phyloP scores from a whole-genome alignment of 2,888 invertebrate species.

The Lycocerus yunnanus region DNA sequence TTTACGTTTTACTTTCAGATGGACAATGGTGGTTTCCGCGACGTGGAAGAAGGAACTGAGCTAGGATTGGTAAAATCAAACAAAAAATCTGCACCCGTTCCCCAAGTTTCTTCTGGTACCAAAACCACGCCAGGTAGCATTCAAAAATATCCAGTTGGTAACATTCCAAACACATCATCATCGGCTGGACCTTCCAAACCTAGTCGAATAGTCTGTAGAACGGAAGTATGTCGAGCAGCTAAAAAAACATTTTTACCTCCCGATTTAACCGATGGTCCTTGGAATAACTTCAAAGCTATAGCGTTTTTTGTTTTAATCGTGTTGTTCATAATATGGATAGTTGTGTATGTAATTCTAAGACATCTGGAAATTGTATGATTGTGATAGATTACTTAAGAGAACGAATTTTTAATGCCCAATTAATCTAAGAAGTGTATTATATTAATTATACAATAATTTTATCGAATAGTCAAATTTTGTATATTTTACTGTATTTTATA shows the following conservation, averaged over 20 bases:
- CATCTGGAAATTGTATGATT: slow-evolving; percentile 47
- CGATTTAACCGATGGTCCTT: slow-evolving; percentile 57
- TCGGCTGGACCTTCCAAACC: slow-evolving; percentile 8
- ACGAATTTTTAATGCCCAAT: not conserved
- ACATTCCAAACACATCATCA: not conserved
- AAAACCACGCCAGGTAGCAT: slow-evolving; percentile 39
- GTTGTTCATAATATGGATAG: slow-evolving; percentile 57
- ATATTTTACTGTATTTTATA: not conserved
- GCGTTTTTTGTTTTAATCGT: slow-evolving; percentile 56
- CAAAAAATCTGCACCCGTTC: not conserved
- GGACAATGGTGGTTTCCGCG: slow-evolving; percentile 54
- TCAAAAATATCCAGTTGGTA: not conserved
- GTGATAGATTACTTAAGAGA: slow-evolving; percentile 27
- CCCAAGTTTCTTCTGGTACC: not conserved
- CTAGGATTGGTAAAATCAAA: slow-evolving; percentile 47
- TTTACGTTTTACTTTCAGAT: slow-evolving; percentile 52
- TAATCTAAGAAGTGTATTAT: not conserved
- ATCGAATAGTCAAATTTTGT: not conserved
- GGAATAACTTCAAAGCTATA: slow-evolving; percentile 59
- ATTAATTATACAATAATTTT: not conserved
- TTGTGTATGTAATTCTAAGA: slow-evolving; percentile 52
- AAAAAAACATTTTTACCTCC: slow-evolving; percentile 48
- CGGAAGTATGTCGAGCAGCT: slow-evolving; percentile 52
- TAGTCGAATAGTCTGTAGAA: slow-evolving; percentile 43
- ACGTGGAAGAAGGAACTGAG: slow-evolving; percentile 47